Base-by-base conservation (phyloP, 2,113 vertebrate species). In the Engystomops pustulosus region DNA sequence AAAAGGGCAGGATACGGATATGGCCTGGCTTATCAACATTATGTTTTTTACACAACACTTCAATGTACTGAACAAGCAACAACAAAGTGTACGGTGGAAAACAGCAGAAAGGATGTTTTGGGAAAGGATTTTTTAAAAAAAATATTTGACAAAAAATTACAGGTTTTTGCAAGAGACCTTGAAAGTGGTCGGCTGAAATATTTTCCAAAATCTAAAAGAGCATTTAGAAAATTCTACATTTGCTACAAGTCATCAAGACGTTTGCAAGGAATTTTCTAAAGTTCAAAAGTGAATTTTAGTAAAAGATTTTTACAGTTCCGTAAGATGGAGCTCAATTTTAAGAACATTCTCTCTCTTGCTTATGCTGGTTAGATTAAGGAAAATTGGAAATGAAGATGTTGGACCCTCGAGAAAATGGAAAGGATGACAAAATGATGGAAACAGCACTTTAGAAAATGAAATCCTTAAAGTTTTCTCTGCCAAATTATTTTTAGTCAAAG, bases 221-320 rank as follows among this genome's bases (percentile, higher is more conserved):
- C 11, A 72, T 81, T 81, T 70, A 51, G 65, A 81, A 81, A 81
- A 81, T 81, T 81, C 65, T 81, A 81, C 44, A 81, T 81, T 81
- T 81, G 3, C 62, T 65, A 67, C 79, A 81, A 81, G 15, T 67
- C 68, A 65, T 65, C n/a, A 65, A 15, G 47, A 34, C 25, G 8
- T 65, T 51, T 27, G 27, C 2, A 62, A 79, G 11, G 77, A 70
- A 71, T 49, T 81, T 69, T 67, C 38, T 69, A 60, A 81, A 62
- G 23, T 69, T 23, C 60, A 47, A 81, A 47, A 55, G 79, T n/a
- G 49, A 78, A 78, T 41, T 79, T 79, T 79, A 62, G 20, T 62
- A 74, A 74, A 5, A 72, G 41, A 79, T 81, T 47, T 70, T 81
- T 70, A 70, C 38, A 41, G 8, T 8, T 41, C 38, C 38, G 4